Evolutionary conservation across 2,888 invertebrate genomes (phyloP), one percentile per base, ranked within the genome.

Genomic region (Lissonota sp.): DNA sequence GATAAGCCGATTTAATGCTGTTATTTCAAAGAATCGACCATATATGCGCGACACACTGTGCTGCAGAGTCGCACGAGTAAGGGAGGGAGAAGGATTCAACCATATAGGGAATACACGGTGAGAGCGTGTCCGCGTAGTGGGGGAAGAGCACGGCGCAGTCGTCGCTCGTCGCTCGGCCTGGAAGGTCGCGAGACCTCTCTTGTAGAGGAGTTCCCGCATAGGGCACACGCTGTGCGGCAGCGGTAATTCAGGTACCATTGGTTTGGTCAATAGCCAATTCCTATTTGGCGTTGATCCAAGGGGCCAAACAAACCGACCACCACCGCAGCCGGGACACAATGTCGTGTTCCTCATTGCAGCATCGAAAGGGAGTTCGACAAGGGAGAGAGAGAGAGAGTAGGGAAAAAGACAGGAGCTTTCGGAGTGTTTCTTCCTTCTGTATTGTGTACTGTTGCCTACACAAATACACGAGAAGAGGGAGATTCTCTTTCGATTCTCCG

Each of bases 231-330:
- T 66, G 81, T 70, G 77, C 77, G 58, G 49, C 72, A 71, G 72
- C 87, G 87, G 89, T 91, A 90, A 91, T 91, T 91, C 90, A 90
- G 83, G 88, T 87, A 89, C 88, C 89, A 89, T 88, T 89, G 90
- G 89, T 88, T 91, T 91, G 91, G 91, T 91, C 90, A 91, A 91
- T 91, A 89, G 91, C 92, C 91, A 91, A 91, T 91, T 92, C 87
- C 90, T 90, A 91, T 90, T 92, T 92, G 91, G 92, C 91, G 84
- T 74, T 53, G 76, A 76, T 91, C 91, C 91, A 91, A 89, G 86
- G 84, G 87, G 85, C 88, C 87, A 88, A 88, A 88, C 88, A 88
- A 90, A 89, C 89, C 84, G 85, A 84, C 81, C 79, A 81, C 64
- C 53, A 73, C 69, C 67, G 77, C 63, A 70, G 26, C 53, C 40